Conservation (phyloP, 2,888 invertebrate species). For the Aromia moschata region DNA sequence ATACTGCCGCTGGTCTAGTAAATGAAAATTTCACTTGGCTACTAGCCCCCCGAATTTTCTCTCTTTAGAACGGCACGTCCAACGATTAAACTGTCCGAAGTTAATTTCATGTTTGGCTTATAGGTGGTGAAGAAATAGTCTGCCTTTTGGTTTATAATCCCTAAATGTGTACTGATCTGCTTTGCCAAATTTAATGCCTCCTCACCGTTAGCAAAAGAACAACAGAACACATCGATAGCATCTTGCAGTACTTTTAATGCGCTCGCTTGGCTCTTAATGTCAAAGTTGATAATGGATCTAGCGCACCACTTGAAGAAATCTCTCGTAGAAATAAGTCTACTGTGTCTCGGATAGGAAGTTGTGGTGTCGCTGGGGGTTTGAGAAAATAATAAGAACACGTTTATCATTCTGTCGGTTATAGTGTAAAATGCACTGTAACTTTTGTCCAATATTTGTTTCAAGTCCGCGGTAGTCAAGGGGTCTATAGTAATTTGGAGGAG, state of each 20-base stretch:
- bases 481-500: conserved; percentile 84
- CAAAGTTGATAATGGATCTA: conserved; percentile 78
- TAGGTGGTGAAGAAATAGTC: conserved; percentile 81
- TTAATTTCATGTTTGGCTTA: conserved; percentile 78
- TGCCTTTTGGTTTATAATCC: conserved; percentile 82
- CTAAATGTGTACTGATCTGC: conserved; percentile 81
- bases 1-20: conserved; percentile 80
- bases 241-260: conserved; percentile 83
- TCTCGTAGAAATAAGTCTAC: conserved; percentile 79
- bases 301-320: conserved; percentile 94
- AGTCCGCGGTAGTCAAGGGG: conserved; percentile 78
- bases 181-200: conserved; percentile 74
- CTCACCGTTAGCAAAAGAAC: conserved; percentile 74
- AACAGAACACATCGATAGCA: conserved; percentile 91
- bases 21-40: conserved; percentile 75
- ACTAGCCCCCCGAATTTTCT: conserved; percentile 41
- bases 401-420: conserved; percentile 79
- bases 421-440: conserved; percentile 77
- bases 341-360: conserved; percentile 60
- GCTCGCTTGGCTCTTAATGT: conserved; percentile 75
- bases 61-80: conserved; percentile 72
- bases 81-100: conserved; percentile 69
- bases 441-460: conserved; percentile 75
- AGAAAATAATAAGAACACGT: conserved; percentile 84
- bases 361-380: conserved; percentile 60